A percentile compares a stretch with the other conserved stretches of the same genome.
Evolutionary conservation across 2,888 invertebrate species (phyloP).

Genomic region (Apomyelois bistriatella): DNA sequence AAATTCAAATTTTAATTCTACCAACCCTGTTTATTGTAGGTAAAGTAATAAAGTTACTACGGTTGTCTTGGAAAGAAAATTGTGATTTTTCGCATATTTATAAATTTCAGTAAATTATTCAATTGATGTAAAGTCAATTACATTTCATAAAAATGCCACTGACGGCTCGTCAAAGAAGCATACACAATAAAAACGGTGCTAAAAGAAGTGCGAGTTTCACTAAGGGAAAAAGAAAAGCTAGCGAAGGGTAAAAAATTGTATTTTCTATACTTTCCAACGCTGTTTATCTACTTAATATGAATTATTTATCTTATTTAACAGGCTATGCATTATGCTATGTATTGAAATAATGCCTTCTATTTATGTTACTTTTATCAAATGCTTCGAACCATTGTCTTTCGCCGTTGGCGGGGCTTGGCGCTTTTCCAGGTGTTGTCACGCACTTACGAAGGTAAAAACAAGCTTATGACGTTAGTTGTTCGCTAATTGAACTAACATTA

Average conservation of each 20-base stretch:
- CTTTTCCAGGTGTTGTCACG: constrained; percentile 40
- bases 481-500: constrained; percentile 1
- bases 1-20: too few species aligned
- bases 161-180: constrained; percentile 67
- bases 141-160: constrained; percentile 51
- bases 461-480: constrained; percentile 27
- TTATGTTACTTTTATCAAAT: constrained; percentile 22
- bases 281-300: neutral
- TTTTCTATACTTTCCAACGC: neutral
- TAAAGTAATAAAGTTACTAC: too few species aligned
- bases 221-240: constrained; percentile 61
- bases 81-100: neutral
- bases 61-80: neutral
- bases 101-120: neutral
- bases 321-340: neutral
- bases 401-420: constrained; percentile 43
- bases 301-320: constrained; percentile 4
- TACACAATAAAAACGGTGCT: constrained; percentile 66
- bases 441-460: constrained; percentile 43
- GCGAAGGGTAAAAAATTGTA: constrained; percentile 51
- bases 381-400: constrained; percentile 31
- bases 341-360: neutral
- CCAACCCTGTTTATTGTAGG: too few species aligned
- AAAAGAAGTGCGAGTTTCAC: constrained; percentile 61
- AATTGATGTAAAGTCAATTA: neutral